A percentile compares a stretch with the other conserved stretches of the same genome.
phyloP scores from a whole-genome alignment of 1,140 invertebrate genomes.

The Bombus cullumanus region DNA sequence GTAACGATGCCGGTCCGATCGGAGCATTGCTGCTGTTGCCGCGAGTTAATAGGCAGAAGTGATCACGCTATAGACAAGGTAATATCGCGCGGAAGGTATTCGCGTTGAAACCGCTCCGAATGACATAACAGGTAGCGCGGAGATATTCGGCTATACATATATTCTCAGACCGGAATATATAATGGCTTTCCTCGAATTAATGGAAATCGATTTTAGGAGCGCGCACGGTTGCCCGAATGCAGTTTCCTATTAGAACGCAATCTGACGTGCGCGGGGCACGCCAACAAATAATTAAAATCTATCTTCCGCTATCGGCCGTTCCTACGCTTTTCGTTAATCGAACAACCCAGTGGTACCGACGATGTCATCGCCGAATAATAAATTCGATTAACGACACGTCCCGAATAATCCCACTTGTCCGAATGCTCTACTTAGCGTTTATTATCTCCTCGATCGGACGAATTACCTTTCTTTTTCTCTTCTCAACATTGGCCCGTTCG shows the following conservation, averaged over 20 bases:
- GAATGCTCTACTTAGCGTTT: slow-evolving; percentile 8
- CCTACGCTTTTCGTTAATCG: slow-evolving; percentile 53
- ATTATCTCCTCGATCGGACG: background rate
- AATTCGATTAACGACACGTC: slow-evolving; percentile 32
- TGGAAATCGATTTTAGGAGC: slow-evolving; percentile 61
- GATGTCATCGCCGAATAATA: background rate
- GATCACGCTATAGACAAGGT: slow-evolving; percentile 24
- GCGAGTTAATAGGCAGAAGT: slow-evolving; percentile 20
- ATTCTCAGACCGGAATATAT: slow-evolving; percentile 36
- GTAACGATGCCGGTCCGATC: background rate
- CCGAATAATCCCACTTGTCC: background rate
- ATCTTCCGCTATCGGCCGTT: slow-evolving; percentile 19
- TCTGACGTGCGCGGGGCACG: slow-evolving; percentile 17
- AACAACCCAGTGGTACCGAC: background rate
- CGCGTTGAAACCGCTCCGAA: background rate
- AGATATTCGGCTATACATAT: background rate
- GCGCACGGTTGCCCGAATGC: background rate
- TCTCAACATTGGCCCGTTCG: too few species aligned
- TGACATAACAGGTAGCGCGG: background rate
- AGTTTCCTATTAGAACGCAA: background rate
- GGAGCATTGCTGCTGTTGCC: slow-evolving; percentile 9
- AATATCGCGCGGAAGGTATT: slow-evolving; percentile 32
- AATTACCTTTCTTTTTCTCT: background rate
- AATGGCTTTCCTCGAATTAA: slow-evolving; percentile 55
- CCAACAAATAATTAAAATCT: slow-evolving; percentile 54